Base-by-base conservation (phyloP, 2,797 vertebrate genomes). In the Psittacula echo region DNA sequence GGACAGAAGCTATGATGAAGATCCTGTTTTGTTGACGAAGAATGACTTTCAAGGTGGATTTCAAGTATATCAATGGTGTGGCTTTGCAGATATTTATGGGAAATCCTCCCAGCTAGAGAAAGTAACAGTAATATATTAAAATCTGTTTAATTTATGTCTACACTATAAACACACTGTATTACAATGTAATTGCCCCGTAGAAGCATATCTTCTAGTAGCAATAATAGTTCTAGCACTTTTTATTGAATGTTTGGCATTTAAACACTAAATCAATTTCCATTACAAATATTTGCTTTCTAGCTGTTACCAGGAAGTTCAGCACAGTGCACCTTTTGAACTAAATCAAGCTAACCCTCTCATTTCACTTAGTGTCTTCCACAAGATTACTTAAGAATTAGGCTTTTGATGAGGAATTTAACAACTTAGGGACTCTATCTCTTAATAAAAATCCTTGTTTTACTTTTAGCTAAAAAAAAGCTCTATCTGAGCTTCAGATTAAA, bases 281-380 rank as follows among this genome's bases (percentile, higher is more conserved):
- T 81, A 66, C 48, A 96, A 91, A 83, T 75, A 86, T 94, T 91
- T 94, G 32, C 47, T 87, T 83, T 85, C 51, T 67, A 89, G 24
- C 30, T 83, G 44, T 70, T 79, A 74, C 30, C 45, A 50, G 51
- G 47, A 76, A 85, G 24, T 27, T 93, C 75, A 74, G 20, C n/a
- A 74, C 5, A 67, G 26, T 37, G 29, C 22, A 73, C 6, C 3
- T 71, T 70, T 62, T 74, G 30, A 77, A 87, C 73, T 24, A 42
- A 77, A 77, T 60, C 30, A 64, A 8, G n/a, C 37, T 66, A 80
- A 60, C 24, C 8, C 10, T 83, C 15, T 61, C 15, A 82, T 85
- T 89, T 87, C 19, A 39, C 7, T 70, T 2, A 1, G 15, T 70
- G 51, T 7, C 47, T 86, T 87, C 47, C 30, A 56, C 11, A 41